A percentile compares a stretch with the other conserved stretches of the same genome.
phyloP scores from a whole-genome alignment of 2,797 vertebrate genomes.

The Syndactyla subalaris region DNA sequence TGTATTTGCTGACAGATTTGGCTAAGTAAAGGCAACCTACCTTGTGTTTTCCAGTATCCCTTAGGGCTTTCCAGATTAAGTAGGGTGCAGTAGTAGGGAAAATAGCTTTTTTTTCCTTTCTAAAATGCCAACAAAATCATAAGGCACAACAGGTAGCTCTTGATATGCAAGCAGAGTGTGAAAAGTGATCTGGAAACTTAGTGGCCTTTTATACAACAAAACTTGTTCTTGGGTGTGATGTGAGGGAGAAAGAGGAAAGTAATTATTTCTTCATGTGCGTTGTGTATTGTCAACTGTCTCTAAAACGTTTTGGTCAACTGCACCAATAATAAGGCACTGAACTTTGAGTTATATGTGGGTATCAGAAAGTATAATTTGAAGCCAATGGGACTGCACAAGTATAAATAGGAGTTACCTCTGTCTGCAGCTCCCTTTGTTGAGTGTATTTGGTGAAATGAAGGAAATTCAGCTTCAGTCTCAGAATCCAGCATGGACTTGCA shows the following conservation, averaged over 20 bases:
- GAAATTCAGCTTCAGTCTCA: neutral
- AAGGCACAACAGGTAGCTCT: conserved; percentile 29
- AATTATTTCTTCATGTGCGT: neutral
- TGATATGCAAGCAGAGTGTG: neutral
- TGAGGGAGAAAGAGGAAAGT: neutral
- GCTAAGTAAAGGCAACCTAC: neutral
- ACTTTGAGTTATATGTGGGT: neutral
- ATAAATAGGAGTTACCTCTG: neutral
- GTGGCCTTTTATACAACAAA: conserved; percentile 1
- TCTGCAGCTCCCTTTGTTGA: neutral
- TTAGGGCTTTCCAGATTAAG: conserved; percentile 27
- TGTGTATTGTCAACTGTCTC: neutral
- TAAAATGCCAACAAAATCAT: conserved; percentile 42
- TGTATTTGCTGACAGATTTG: conserved; percentile 15
- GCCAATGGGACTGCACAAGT: neutral
- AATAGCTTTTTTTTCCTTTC: conserved; percentile 44
- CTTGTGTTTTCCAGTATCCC: conserved; percentile 35
- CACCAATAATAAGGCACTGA: neutral
- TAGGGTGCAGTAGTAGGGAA: neutral
- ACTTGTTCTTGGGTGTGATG: neutral
- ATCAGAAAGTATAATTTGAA: conserved; percentile 15
- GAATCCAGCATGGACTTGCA: neutral
- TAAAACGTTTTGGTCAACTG: neutral
- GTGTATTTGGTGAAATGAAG: neutral
- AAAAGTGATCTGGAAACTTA: neutral